A percentile compares a stretch with the other conserved stretches of the same genome.
phyloP scores from a whole-genome alignment of 2,113 vertebrate species.

The Rhinoderma darwinii region DNA sequence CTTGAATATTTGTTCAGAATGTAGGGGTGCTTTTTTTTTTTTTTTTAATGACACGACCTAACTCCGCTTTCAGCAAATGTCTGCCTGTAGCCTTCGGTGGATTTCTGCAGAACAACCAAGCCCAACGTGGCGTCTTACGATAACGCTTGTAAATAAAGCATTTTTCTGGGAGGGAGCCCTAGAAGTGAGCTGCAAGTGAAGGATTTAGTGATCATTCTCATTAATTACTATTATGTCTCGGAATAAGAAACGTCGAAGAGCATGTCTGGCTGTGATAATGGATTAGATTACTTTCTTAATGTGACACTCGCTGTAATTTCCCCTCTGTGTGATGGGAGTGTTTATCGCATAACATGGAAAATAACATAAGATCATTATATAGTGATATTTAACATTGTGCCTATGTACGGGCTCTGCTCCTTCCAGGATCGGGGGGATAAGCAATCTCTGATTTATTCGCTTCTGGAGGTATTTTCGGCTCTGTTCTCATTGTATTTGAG shows the following conservation, averaged over 20 bases:
- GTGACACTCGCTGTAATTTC: slow-evolving; percentile 2
- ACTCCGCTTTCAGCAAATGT: too few relatives aligned
- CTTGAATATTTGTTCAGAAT: too few relatives aligned
- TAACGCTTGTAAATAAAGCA: background rate
- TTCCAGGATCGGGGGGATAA: background rate
- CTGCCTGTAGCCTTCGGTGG: too few relatives aligned
- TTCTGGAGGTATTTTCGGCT: too few relatives aligned
- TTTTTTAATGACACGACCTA: too few relatives aligned
- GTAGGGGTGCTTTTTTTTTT: too few relatives aligned
- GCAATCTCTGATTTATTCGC: background rate
- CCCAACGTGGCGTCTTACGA: background rate
- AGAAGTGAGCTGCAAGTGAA: background rate
- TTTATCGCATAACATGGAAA: background rate
- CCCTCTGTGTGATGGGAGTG: background rate
- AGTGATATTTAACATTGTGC: background rate
- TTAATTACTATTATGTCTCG: slow-evolving; percentile 25
- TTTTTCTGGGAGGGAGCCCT: slow-evolving; percentile 14
- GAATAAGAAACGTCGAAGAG: background rate
- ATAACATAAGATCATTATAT: background rate
- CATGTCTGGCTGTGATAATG: slow-evolving; percentile 39
- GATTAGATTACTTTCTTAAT: slow-evolving; percentile 23
- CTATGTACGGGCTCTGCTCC: background rate
- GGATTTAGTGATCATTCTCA: slow-evolving; percentile 19
- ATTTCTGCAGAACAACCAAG: background rate
- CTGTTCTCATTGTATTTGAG: too few relatives aligned